Evolutionary conservation across 2,797 vertebrate species (phyloP), one percentile per base, ranked within the genome.

Genomic region (Allobates femoralis): DNA sequence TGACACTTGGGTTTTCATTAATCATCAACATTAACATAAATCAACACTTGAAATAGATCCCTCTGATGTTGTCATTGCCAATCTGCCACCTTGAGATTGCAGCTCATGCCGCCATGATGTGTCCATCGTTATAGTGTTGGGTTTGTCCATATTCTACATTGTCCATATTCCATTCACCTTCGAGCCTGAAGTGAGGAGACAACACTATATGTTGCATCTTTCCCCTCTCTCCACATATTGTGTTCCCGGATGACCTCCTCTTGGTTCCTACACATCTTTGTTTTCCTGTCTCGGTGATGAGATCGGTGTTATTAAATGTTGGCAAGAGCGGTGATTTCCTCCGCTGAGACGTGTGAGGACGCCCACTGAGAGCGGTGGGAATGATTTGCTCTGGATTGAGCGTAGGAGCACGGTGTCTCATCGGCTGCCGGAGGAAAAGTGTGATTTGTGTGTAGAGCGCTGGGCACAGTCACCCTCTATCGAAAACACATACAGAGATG

Each of bases 281-380:
- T 64, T 30, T 30, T 1, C 62, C 3, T 30, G 64, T 64, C 60
- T 64, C 14, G 60, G n/a, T n/a, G 56, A 60, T n/a, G 3, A 16
- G 18, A 67, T 67, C 30, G 8, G 64, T 21, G 64, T 34, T 67
- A 34, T 67, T 67, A 67, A 67, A 67, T 67, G 30, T 16, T 67
- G 64, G 28, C 6, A 67, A 34, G 28, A 32, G 10, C 21, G 28
- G 64, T 32, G 30, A 67, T 67, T 67, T 67, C 64, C 64, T 67
- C 64, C 30, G 19, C 30, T 0, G 64, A 34, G 64, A 67, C 21
- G 64, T 67, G 30, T 67, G 64, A 67, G 30, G 64, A 67, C 64
- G 16, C 64, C 64, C 64, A 26, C 64, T 67, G 64, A 67, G 64
- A 67, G 64, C 64, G 7, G 30, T 67, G 64, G 64, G 64, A 67